Base-by-base conservation (phyloP, 2,888 invertebrate species). In the Mylabris sibirica region DNA sequence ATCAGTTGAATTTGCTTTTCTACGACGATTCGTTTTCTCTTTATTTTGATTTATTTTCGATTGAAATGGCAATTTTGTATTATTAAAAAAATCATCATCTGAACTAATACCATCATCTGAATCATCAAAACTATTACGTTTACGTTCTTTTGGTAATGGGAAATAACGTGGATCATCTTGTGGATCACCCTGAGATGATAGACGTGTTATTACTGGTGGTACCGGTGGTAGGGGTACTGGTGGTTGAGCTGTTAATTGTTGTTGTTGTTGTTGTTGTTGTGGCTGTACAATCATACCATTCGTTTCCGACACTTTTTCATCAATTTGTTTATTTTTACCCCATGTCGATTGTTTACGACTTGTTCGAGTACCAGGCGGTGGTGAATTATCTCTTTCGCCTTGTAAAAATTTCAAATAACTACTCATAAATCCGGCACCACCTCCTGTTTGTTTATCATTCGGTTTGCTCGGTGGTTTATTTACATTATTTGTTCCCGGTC, bases 331-430 rank as follows among this genome's bases (percentile, higher is more conserved):
- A 35, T 84, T 81, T 80, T 89, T 87, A 69, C 88, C 89, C 90
- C 91, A 92, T 1, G 90, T 88, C 30, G 90, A 87, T 81, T 91
- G 92, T 77, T 91, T 88, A 72, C 90, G 89, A 73, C 89, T 89
- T 74, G 91, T 87, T 78, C 89, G 87, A 75, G 90, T 88, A 74
- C 89, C 88, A 70, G 93, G 93, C 65, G 94, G 93, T 24, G 94
- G 93, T 73, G 94, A 93, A 60, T 91, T 90, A 76, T 94, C 94
- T 59, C 93, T 88, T 83, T 94, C 94, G 74, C 94, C 94, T 86
- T 93, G 92, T 75, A 93, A 86, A 85, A 95, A 95, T 85, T 94
- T 94, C 76, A 94, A 87, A 85, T 94, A 95, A 85, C 94, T 94
- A 82, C 92, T 93, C 93, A 94, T 93, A 84, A 95, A 95, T 72